Evolutionary conservation across 2,797 vertebrate species (phyloP), one percentile per base, ranked within the genome.

Genomic region (Acipenser ruthenus): DNA sequence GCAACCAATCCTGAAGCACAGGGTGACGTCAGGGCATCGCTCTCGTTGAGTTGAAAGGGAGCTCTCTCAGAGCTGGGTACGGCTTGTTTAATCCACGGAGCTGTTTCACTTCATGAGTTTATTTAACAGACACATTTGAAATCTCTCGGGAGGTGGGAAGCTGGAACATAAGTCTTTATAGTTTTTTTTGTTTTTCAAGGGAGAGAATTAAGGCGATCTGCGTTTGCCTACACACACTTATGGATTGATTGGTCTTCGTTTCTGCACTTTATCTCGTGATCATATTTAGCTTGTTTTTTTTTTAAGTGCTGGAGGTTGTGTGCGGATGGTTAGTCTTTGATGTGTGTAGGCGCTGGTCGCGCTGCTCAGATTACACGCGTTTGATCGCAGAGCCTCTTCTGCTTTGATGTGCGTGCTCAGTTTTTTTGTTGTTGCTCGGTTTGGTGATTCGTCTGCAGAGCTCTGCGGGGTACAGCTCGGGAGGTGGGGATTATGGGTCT

Each of bases 331-430:
- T 60, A 61, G 80, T 80, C 89, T 92, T 92, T 92, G 90, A 93
- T 91, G 88, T 87, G 73, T 68, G 23, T 37, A 37, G 23, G 65
- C 79, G 83, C 84, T 80, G 90, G 92, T 91, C 1, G 72, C 72
- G 72, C 72, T 77, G 89, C 88, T 93, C 92, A 90, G 89, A 92
- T 93, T 92, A 91, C 90, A 86, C 72, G 81, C 83, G 79, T 85
- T 88, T 87, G 84, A 81, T 85, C 85, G 87, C 84, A 73, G 77
- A 76, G 80, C 82, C 86, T 76, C 71, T 78, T 82, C 84, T 84
- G 82, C 93, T 95, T 96, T 98, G 93, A 97, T 96, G 86, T 92
- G 81, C 72, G 78, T 77, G 84, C 82, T 79, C 85, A 84, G 84
- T 89, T 83, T 84, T 82, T 13, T 58, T 11, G 1, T 63, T 18